Evolutionary conservation across 2,113 vertebrate species (phyloP).

Genomic region (Mastomys coucha): DNA sequence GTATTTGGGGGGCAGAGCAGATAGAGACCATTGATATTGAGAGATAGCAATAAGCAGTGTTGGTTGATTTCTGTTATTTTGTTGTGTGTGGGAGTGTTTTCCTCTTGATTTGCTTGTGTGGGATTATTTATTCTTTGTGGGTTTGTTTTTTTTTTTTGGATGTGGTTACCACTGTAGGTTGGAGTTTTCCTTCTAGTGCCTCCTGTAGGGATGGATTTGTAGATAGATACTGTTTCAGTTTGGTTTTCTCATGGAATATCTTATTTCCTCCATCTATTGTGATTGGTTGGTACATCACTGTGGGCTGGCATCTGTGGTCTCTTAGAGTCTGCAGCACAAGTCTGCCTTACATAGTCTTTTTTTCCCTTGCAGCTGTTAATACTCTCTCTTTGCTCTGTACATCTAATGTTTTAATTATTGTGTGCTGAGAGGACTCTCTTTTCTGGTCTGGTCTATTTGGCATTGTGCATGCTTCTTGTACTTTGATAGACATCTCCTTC

Average conservation of each 20-base stretch:
- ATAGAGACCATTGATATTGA: neutral
- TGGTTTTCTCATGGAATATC: no score
- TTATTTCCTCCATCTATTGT: no score
- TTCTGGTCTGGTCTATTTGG: neutral
- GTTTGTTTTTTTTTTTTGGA: no score
- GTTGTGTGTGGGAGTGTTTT: neutral
- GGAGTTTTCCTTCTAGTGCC: no score
- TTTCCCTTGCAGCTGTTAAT: neutral
- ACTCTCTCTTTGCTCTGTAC: neutral
- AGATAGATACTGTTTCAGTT: no score
- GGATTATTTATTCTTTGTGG: no score
- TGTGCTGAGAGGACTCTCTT: neutral
- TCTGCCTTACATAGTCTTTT: neutral
- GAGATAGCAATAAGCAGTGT: neutral
- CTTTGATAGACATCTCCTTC: neutral
- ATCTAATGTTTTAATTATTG: neutral
- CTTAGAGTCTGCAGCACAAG: neutral
- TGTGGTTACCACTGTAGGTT: no score
- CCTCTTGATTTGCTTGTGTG: no score
- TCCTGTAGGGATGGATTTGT: no score
- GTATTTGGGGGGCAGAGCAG: neutral
- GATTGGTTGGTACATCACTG: no score
- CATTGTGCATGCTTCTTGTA: neutral
- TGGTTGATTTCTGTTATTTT: neutral
- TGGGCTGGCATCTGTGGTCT: neutral